These are phyloP conservation scores for Sebastes trivittatus DNA, from an alignment of 2,797 vertebrate species.

Conservation along the genomic window DNA sequence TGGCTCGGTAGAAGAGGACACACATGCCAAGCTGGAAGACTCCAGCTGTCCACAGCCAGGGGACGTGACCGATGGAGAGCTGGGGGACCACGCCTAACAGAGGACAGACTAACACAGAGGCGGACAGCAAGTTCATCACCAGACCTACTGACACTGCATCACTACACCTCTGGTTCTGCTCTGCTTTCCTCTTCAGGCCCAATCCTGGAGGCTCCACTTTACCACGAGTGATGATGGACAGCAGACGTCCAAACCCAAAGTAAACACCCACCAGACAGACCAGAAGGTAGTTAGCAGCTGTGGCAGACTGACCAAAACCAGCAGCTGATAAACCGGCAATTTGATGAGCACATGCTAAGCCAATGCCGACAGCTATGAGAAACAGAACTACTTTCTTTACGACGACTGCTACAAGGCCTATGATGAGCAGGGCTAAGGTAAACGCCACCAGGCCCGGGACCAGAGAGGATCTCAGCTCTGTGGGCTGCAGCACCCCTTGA, in stretches of 20 bases:
- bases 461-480: conserved; percentile 68
- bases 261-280: conserved; percentile 83
- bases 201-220: conserved; percentile 77
- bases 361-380: conserved; percentile 75
- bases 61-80: conserved; percentile 83
- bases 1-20: conserved; percentile 82
- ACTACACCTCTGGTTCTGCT: conserved; percentile 32
- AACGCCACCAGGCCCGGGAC: conserved; percentile 86
- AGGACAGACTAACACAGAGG: conserved; percentile 84
- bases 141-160: conserved; percentile 67
- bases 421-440: conserved; percentile 81
- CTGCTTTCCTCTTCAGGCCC: conserved; percentile 33
- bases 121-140: conserved; percentile 87
- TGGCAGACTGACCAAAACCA: conserved; percentile 80
- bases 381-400: conserved; percentile 74
- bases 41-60: conserved; percentile 90
- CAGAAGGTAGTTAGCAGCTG: conserved; percentile 85
- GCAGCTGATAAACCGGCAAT: conserved; percentile 74
- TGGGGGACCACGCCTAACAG: conserved; percentile 81
- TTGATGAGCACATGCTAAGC: conserved; percentile 87
- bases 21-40: conserved; percentile 85
- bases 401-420: conserved; percentile 76
- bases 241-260: conserved; percentile 81
- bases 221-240: conserved; percentile 74
- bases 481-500: conserved; percentile 58